Base-by-base conservation (phyloP, 2,888 invertebrate genomes). In the Andrena haemorrhoa region DNA sequence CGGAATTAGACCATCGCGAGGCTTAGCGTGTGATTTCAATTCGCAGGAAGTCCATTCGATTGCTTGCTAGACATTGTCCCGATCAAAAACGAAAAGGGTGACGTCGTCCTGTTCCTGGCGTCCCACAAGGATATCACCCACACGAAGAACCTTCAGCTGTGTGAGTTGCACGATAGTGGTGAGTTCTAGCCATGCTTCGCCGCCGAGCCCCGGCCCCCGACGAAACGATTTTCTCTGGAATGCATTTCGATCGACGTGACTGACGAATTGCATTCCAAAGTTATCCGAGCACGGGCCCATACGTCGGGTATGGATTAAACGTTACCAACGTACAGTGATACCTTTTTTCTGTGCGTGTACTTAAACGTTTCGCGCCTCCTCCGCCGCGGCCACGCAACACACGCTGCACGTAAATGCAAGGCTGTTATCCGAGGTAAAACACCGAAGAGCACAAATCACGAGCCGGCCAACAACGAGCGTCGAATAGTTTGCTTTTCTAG, bases 81-180 rank as follows among this genome's bases (percentile, higher is more conserved):
- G 93, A 99, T 99, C 95, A 99, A 99, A 95, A 99, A 99, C 96
- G 99, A 99, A 94, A 99, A 99, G 94, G 96, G 98, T 85, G 98
- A 98, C 95, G 98, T 99, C 92, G 99, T 99, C 41, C 95, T 99
- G 91, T 99, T 98, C 94, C 96, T 99, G 94, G 98, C 98, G 84
- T 98, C 98, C 29, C 98, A 98, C 95, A 99, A 99, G 95, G 98
- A 99, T 94, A 98, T 99, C 94, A 98, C 98, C 80, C 97, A 97
- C 94, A 97, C 97, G 89, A 98, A 98, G 95, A 88, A 90, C 74
- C 89, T 90, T 81, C 91, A 92, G 88, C 91, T 89, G 87, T 91
- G 97, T 94, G 97, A 98, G 95, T 96, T 97, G 92, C 97, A 97
- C 94, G 97, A 97, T 94, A 97, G 97, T 95, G 97, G 97, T 97